Evolutionary conservation across 2,888 invertebrate genomes (phyloP).

Genomic region (Loripinus fragilis): DNA sequence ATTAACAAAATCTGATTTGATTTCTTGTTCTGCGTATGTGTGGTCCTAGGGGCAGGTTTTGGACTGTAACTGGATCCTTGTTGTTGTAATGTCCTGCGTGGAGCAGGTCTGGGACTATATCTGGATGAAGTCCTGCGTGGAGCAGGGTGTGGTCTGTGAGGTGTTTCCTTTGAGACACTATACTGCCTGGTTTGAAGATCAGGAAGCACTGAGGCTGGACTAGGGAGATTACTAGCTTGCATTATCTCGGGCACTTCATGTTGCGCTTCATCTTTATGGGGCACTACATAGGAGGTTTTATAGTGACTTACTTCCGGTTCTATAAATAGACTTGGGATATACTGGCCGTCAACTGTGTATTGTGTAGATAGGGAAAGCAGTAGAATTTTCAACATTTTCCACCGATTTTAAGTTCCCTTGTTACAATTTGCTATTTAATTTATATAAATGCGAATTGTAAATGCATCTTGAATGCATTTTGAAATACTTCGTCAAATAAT

Average conservation of each 20-base stretch:
- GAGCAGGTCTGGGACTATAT: background rate
- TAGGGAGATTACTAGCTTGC: background rate
- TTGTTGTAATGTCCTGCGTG: background rate
- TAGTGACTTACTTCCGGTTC: too few species aligned
- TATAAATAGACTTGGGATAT: too few species aligned
- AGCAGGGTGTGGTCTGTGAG: background rate
- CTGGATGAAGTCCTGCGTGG: background rate
- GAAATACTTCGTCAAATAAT: too few species aligned
- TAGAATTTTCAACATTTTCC: too few species aligned
- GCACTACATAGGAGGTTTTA: too few species aligned
- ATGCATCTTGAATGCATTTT: too few species aligned
- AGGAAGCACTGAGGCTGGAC: background rate
- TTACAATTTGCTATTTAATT: too few species aligned
- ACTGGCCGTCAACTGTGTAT: too few species aligned
- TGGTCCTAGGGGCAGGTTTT: background rate
- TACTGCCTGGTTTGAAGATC: background rate
- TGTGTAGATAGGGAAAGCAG: too few species aligned
- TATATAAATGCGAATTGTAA: too few species aligned
- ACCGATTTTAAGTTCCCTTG: too few species aligned
- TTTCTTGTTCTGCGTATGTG: background rate
- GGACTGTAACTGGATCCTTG: background rate
- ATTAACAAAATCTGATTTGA: conserved; percentile 3
- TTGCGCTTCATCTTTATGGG: too few species aligned
- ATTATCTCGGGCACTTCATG: background rate
- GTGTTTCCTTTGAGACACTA: background rate